Conservation (phyloP, 2,888 invertebrate species). For the Eurytoma californica region DNA sequence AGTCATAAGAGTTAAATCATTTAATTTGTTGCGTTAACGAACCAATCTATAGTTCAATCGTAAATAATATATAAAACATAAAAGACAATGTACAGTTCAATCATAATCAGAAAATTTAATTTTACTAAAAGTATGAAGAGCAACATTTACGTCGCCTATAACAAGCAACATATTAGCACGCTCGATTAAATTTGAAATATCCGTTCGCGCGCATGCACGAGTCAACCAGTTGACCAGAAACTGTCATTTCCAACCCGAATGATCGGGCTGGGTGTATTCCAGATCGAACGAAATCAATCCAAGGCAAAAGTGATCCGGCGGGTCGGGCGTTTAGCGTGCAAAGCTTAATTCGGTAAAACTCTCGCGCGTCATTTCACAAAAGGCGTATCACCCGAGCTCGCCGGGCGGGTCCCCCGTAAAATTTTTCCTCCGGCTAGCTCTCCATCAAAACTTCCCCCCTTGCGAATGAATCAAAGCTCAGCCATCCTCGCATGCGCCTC, state of each 20-base stretch:
- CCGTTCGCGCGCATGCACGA: background rate
- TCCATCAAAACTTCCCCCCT: constrained; percentile 19
- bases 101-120: no score
- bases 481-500: constrained; percentile 10
- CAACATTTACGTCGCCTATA: background rate
- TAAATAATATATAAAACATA: no score
- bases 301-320: constrained; percentile 10
- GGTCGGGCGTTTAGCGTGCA: background rate
- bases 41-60: no score
- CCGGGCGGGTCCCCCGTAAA: constrained; percentile 21
- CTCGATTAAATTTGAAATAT: background rate
- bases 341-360: constrained; percentile 45
- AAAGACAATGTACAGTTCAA: no score
- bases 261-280: background rate
- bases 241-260: background rate
- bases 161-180: constrained; percentile 31
- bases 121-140: no score
- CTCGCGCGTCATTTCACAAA: constrained; percentile 34
- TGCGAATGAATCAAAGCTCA: constrained; percentile 49
- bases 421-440: constrained; percentile 10
- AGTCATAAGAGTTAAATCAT: no score
- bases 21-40: no score
- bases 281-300: constrained; percentile 31
- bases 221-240: constrained; percentile 20
- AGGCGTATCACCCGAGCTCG: background rate